A percentile compares a stretch with the other conserved stretches of the same genome.
Conservation (phyloP, 2,113 vertebrate genomes). For the Pavo muticus region DNA sequence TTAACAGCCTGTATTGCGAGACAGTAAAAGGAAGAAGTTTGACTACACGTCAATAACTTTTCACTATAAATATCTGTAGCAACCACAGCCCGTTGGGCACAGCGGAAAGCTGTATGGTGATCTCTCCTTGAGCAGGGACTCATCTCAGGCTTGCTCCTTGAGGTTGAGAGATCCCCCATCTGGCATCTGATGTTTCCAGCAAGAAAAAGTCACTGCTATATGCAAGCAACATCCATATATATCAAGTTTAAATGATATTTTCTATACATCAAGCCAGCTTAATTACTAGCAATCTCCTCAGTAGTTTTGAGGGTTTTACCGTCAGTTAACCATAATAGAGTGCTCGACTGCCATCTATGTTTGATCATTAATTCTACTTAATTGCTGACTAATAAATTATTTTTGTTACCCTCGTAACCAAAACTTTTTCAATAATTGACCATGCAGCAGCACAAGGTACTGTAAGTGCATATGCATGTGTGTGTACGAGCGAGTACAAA, state of each 20-base stretch:
- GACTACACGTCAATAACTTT: background rate
- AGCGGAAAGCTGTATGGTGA: background rate
- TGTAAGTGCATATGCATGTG: fast-evolving
- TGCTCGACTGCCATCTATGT: background rate
- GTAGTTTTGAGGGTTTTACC: background rate
- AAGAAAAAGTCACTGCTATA: background rate
- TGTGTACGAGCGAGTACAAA: background rate
- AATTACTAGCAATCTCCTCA: background rate
- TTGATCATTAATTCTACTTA: background rate
- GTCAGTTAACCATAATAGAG: background rate
- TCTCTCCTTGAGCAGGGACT: background rate
- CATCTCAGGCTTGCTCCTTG: background rate
- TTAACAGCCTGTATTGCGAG: background rate
- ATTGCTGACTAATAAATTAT: background rate
- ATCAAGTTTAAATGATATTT: background rate
- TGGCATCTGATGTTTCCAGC: background rate
- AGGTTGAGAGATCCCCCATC: background rate
- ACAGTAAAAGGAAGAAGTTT: background rate
- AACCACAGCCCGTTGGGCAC: background rate
- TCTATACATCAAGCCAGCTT: background rate
- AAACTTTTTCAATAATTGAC: background rate
- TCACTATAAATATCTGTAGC: background rate
- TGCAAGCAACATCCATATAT: background rate
- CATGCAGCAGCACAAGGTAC: background rate
- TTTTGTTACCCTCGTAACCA: background rate